These are phyloP conservation scores for Disparrhopalites patrizii DNA, from an alignment of 2,888 invertebrate genomes.

Conservation along the genomic window DNA sequence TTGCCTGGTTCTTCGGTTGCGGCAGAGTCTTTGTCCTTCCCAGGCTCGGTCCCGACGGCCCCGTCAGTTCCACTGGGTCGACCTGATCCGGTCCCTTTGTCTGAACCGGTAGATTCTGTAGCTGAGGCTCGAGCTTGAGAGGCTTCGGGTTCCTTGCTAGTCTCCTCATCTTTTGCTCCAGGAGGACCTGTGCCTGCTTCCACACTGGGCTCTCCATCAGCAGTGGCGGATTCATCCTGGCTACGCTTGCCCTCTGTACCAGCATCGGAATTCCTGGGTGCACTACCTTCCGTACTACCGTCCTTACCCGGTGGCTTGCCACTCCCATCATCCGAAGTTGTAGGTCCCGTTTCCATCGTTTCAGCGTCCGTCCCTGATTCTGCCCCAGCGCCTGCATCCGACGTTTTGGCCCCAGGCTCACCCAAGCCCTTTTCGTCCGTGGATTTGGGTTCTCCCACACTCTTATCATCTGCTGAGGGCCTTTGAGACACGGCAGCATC, in stretches of 20 bases:
- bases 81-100: neutral
- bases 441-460: too few species aligned
- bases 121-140: neutral
- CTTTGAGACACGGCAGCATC: too few species aligned
- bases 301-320: too few species aligned
- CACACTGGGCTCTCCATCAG: too few species aligned
- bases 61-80: neutral
- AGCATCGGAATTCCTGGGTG: too few species aligned
- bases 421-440: neutral
- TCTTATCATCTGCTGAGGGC: too few species aligned
- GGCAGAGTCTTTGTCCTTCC: neutral
- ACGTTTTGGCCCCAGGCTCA: neutral
- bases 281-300: too few species aligned
- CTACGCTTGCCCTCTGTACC: too few species aligned
- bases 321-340: too few species aligned
- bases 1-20: neutral
- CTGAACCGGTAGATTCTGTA: neutral
- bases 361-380: neutral
- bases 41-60: neutral
- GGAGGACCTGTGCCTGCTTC: neutral
- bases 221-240: too few species aligned
- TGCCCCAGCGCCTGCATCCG: neutral
- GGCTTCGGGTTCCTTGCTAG: neutral
- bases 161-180: neutral
- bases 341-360: neutral